phyloP scores from a whole-genome alignment of 2,113 vertebrate genomes.

The Tyto alba region DNA sequence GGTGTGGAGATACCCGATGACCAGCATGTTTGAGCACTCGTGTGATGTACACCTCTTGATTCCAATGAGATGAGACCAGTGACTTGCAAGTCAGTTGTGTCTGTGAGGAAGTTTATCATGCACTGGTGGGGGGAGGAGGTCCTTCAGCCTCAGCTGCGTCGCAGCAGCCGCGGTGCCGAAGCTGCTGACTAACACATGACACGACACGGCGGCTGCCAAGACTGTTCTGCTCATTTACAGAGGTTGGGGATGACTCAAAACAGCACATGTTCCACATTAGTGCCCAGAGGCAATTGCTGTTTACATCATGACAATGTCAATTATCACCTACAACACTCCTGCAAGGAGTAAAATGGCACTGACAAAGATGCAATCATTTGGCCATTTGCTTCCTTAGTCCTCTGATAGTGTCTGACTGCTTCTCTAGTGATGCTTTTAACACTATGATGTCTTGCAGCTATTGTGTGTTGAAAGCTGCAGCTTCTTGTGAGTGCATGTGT shows the following conservation, averaged over 20 bases:
- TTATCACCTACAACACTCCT: slow-evolving; percentile 18
- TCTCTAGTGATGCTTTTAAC: background rate
- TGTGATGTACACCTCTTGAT: accelerated
- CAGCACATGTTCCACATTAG: background rate
- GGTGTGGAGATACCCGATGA: accelerated
- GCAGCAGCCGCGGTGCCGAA: background rate
- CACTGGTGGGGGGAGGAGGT: accelerated
- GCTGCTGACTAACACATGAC: background rate
- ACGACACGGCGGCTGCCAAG: background rate
- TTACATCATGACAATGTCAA: background rate
- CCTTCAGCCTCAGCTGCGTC: background rate
- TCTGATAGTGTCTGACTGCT: background rate
- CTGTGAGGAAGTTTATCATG: accelerated
- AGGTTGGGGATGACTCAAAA: background rate
- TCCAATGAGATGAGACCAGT: background rate
- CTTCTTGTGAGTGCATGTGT: accelerated
- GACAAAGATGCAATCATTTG: background rate
- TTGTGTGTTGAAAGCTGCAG: background rate
- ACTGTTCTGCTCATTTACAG: background rate
- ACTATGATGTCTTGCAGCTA: accelerated
- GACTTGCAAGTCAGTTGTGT: background rate
- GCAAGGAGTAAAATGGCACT: background rate
- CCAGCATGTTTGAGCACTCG: accelerated
- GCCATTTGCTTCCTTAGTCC: background rate
- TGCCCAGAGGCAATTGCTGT: background rate